Evolutionary conservation across 1,140 invertebrate species (phyloP).

Genomic region (Conus ventricosus): DNA sequence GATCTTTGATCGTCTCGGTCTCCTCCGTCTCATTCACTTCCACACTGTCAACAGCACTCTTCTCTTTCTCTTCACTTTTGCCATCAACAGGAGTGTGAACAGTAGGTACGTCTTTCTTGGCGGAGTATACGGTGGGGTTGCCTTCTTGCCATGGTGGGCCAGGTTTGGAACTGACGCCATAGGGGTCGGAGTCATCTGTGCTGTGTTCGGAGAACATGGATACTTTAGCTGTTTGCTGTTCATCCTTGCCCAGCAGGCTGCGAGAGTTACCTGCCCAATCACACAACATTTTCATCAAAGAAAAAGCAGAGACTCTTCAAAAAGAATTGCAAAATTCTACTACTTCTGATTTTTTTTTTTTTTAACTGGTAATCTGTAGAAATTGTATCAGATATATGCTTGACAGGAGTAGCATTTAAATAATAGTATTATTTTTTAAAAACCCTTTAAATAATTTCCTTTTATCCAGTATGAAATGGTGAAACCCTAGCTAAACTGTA

Average conservation of each 20-base stretch:
- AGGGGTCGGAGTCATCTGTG: conserved; percentile 55
- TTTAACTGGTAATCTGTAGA: no score
- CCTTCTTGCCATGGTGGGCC: conserved; percentile 56
- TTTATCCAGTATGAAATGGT: no score
- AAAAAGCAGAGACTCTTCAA: no score
- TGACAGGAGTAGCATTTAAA: no score
- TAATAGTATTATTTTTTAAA: no score
- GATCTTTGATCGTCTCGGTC: neutral
- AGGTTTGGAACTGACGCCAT: conserved; percentile 58
- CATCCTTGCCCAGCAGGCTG: conserved; percentile 57
- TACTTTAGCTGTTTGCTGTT: neutral
- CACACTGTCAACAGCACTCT: neutral
- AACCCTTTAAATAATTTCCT: no score
- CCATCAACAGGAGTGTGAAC: neutral
- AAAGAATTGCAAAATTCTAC: no score
- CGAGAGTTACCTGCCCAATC: conserved; percentile 58
- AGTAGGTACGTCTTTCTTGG: neutral
- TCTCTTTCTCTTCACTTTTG: neutral
- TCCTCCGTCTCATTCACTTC: conserved; percentile 2
- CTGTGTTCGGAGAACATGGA: neutral
- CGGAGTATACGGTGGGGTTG: conserved; percentile 44
- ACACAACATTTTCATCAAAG: neutral
- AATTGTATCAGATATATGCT: no score
- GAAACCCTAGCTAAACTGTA: no score
- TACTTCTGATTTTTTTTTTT: no score